Percentiles rank a stretch among this genome's conserved stretches.
phyloP scores from a whole-genome alignment of 2,888 invertebrate genomes.

The Drosophila kanekoi region DNA sequence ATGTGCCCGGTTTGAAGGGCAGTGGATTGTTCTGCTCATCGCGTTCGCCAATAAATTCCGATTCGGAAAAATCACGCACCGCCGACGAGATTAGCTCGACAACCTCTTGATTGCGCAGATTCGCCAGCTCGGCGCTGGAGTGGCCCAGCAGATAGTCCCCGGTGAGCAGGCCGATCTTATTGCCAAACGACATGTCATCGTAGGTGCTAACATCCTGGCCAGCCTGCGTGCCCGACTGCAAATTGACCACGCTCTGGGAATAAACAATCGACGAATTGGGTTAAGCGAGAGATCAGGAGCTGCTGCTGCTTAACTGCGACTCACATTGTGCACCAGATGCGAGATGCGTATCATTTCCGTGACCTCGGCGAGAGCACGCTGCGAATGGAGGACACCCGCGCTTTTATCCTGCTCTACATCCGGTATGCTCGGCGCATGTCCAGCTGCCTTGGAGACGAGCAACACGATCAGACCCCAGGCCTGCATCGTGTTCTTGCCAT shows the following conservation, averaged over 20 bases:
- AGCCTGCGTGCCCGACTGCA: slow-evolving; percentile 87
- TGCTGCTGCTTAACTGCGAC: slow-evolving; percentile 12
- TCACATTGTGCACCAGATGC: slow-evolving; percentile 93
- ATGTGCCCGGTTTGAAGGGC: slow-evolving; percentile 88
- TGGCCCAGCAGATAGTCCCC: slow-evolving; percentile 96
- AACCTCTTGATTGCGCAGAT: slow-evolving; percentile 90
- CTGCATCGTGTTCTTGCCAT: slow-evolving; percentile 97
- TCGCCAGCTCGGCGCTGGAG: slow-evolving; percentile 94
- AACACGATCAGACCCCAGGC: slow-evolving; percentile 97
- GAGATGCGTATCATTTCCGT: slow-evolving; percentile 98
- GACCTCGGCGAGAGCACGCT: slow-evolving; percentile 96
- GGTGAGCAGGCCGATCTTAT: slow-evolving; percentile 96
- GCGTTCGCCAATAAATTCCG: slow-evolving; percentile 94
- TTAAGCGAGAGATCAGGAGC: not conserved
- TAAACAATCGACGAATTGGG: not conserved
- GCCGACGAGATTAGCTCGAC: slow-evolving; percentile 96
- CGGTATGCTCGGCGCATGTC: slow-evolving; percentile 91
- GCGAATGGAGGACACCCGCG: slow-evolving; percentile 93
- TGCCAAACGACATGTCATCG: slow-evolving; percentile 96
- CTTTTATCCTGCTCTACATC: slow-evolving; percentile 94
- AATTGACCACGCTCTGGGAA: slow-evolving; percentile 90
- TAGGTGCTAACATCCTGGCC: slow-evolving; percentile 86
- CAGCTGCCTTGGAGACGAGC: slow-evolving; percentile 96
- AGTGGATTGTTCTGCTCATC: slow-evolving; percentile 94
- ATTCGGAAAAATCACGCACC: slow-evolving; percentile 94